Percentiles rank a stretch among this genome's conserved stretches.
Evolutionary conservation across 2,888 invertebrate genomes (phyloP).

Genomic region (Salpingus planirostris): DNA sequence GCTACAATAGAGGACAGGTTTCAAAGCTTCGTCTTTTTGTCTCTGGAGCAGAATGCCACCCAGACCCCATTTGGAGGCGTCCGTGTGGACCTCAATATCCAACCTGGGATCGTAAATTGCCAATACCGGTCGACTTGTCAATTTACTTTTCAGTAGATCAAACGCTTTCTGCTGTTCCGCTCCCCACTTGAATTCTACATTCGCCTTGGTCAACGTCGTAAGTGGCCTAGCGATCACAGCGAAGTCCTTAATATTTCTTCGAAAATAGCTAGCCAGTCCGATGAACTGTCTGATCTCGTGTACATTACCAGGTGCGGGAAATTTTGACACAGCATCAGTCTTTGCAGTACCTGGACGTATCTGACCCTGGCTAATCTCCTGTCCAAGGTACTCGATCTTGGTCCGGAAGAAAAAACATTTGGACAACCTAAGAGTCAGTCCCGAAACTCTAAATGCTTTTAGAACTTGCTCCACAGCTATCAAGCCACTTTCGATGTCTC

Average conservation of each 20-base stretch:
- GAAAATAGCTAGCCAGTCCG: slow-evolving; percentile 11
- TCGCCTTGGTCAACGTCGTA: slow-evolving; percentile 19
- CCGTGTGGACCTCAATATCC: slow-evolving; percentile 11
- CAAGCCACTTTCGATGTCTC: slow-evolving; percentile 6
- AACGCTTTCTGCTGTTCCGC: slow-evolving; percentile 1
- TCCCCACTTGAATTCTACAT: slow-evolving; percentile 13
- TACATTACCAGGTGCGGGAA: slow-evolving; percentile 1
- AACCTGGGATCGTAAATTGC: slow-evolving; percentile 5
- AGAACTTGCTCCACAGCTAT: slow-evolving; percentile 3
- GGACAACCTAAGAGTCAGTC: slow-evolving; percentile 8
- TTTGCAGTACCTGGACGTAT: background rate
- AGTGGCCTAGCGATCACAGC: slow-evolving; percentile 22
- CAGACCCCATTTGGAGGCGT: slow-evolving; percentile 4
- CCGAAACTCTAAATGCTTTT: slow-evolving; percentile 4
- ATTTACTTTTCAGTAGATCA: slow-evolving; percentile 1
- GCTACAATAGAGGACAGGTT: slow-evolving; percentile 8
- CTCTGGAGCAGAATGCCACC: slow-evolving; percentile 6
- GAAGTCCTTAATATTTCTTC: slow-evolving; percentile 13
- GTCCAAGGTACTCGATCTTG: slow-evolving; percentile 9
- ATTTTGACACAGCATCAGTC: background rate
- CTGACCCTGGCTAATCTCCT: background rate
- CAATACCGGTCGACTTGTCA: slow-evolving; percentile 5
- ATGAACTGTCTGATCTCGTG: slow-evolving; percentile 6
- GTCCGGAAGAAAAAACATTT: slow-evolving; percentile 11
- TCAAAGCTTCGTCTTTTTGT: slow-evolving; percentile 5